Conservation (phyloP, 2,888 invertebrate genomes). For the Psylliodes chrysocephalus region DNA sequence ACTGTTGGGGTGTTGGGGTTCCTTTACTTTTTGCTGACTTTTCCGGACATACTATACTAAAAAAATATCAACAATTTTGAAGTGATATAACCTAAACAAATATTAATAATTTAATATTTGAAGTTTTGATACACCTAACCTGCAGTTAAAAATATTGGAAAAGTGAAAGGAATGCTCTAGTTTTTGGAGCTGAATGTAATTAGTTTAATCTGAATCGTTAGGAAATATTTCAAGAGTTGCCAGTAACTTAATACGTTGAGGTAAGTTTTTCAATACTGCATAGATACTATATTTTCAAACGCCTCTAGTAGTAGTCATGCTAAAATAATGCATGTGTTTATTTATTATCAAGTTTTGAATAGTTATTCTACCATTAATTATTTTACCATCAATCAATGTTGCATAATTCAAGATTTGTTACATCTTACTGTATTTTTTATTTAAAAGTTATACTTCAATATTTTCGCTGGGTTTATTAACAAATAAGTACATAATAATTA, state of each 20-base stretch:
- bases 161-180: constrained; percentile 32
- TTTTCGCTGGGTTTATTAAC: too few species aligned
- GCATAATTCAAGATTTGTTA: too few species aligned
- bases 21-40: neutral
- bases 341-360: too few species aligned
- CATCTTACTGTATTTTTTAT: too few species aligned
- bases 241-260: neutral
- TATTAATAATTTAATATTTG: neutral
- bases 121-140: constrained; percentile 6
- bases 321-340: too few species aligned
- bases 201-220: constrained; percentile 12
- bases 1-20: neutral
- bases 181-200: neutral
- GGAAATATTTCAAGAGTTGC: neutral
- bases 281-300: too few species aligned
- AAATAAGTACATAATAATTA: too few species aligned
- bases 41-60: neutral
- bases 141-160: constrained; percentile 9
- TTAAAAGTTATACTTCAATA: too few species aligned
- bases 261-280: constrained; percentile 17
- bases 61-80: neutral
- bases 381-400: too few species aligned
- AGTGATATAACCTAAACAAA: neutral
- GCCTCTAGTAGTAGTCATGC: too few species aligned
- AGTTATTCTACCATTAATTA: too few species aligned